Percentiles rank a stretch among this genome's conserved stretches.
Evolutionary conservation across 92 coral and sea anemone genomes (phyloP).

Genomic region (Pocillopora meandrina): DNA sequence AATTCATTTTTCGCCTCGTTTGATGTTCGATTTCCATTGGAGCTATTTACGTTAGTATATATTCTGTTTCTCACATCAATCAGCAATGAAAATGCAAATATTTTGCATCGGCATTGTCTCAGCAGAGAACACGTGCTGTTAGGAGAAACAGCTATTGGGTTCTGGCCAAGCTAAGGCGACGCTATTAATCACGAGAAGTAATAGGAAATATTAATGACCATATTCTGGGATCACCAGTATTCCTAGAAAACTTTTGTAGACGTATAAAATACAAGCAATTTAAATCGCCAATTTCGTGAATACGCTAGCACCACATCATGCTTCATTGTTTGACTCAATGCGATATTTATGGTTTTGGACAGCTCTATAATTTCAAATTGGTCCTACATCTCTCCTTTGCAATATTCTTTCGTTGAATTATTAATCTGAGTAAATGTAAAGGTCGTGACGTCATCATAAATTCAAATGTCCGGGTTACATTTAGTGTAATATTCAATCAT

Average conservation of each 20-base stretch:
- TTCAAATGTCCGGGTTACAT: no score
- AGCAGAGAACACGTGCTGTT: background rate
- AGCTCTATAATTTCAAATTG: no score
- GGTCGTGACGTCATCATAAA: no score
- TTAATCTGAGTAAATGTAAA: background rate
- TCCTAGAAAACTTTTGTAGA: background rate
- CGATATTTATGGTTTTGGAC: no score
- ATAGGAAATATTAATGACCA: background rate
- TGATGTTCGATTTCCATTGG: slow-evolving; percentile 2
- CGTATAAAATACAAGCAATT: background rate
- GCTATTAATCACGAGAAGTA: background rate
- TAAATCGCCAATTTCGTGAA: background rate
- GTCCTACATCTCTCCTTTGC: background rate
- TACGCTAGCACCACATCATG: background rate
- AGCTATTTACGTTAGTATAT: background rate
- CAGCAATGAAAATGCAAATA: background rate
- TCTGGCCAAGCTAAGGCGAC: background rate
- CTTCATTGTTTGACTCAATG: no score
- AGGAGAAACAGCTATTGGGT: background rate
- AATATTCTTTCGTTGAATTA: background rate
- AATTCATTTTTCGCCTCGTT: slow-evolving; percentile 1
- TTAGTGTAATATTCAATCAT: no score
- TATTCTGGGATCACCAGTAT: background rate
- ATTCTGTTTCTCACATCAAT: background rate
- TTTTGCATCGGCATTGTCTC: background rate